phyloP scores from a whole-genome alignment of 2,797 vertebrate genomes.

The Pogoniulus pusillus region DNA sequence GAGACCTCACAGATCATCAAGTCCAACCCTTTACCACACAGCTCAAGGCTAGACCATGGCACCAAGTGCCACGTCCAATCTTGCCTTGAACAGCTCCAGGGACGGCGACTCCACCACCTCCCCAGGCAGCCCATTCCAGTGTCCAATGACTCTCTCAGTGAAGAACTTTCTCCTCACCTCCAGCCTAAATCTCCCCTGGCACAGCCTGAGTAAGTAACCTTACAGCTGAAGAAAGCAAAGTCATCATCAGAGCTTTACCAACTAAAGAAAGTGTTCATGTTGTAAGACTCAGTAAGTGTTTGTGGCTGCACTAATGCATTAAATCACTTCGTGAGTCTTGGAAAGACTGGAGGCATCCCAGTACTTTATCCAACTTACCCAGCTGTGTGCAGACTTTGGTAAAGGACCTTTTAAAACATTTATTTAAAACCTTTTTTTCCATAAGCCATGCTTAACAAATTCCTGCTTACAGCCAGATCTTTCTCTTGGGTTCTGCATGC shows the following conservation, averaged over 20 bases:
- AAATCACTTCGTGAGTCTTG: not conserved
- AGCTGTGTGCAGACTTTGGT: not conserved
- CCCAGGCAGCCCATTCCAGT: no score
- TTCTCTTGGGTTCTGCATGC: not conserved
- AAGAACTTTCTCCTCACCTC: no score
- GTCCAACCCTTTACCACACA: no score
- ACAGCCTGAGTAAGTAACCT: no score
- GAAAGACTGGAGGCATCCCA: not conserved
- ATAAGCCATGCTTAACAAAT: not conserved
- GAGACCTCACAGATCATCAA: no score
- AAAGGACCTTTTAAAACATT: not conserved
- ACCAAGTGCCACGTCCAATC: no score
- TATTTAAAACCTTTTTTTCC: accelerated
- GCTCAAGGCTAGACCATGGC: no score
- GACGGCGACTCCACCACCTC: no score
- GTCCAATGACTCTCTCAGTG: no score
- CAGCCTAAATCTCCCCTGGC: no score
- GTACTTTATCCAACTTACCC: not conserved
- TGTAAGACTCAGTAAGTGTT: not conserved
- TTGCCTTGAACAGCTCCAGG: no score
- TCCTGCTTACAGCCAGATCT: not conserved
- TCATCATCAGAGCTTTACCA: not conserved
- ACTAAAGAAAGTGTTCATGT: not conserved
- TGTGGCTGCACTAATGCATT: not conserved
- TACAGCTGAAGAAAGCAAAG: no score